These are phyloP conservation scores for Acanthosepion lycidas DNA, from an alignment of 2,888 invertebrate species.

Conservation along the genomic window DNA sequence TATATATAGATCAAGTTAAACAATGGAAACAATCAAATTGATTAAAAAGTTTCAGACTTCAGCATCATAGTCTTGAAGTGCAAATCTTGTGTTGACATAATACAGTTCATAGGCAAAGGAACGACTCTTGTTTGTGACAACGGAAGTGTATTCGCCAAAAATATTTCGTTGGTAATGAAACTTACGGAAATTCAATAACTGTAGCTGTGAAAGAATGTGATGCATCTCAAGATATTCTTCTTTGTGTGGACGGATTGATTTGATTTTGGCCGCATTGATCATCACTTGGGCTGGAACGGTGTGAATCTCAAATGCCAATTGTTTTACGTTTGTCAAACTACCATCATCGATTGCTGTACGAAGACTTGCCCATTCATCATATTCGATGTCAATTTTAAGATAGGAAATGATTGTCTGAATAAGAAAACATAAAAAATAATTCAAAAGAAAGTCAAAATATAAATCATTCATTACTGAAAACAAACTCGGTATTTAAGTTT, in stretches of 20 bases:
- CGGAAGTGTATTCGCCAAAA: constrained; percentile 61
- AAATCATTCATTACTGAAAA: too few species aligned
- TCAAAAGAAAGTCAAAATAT: background rate
- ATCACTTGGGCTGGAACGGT: constrained; percentile 54
- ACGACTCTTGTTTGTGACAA: constrained; percentile 52
- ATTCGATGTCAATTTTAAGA: constrained; percentile 74
- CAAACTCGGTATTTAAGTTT: too few species aligned
- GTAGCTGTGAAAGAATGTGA: constrained; percentile 58
- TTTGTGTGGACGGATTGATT: constrained; percentile 52
- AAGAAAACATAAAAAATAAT: background rate
- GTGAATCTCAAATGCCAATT: constrained; percentile 68
- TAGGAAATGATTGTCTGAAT: constrained; percentile 71
- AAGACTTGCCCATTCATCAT: constrained; percentile 71
- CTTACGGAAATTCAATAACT: constrained; percentile 60
- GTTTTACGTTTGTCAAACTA: constrained; percentile 63
- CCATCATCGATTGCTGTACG: constrained; percentile 54
- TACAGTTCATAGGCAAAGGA: constrained; percentile 67
- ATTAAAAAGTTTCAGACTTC: background rate
- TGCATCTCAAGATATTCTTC: constrained; percentile 62
- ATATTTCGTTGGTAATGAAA: constrained; percentile 67
- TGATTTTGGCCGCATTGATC: constrained; percentile 51
- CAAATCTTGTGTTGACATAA: constrained; percentile 65
- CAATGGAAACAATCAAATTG: too few species aligned
- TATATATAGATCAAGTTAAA: too few species aligned
- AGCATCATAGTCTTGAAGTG: constrained; percentile 49